These are phyloP conservation scores for Tachystola acroxantha DNA, from an alignment of 2,888 invertebrate species.

Conservation along the genomic window DNA sequence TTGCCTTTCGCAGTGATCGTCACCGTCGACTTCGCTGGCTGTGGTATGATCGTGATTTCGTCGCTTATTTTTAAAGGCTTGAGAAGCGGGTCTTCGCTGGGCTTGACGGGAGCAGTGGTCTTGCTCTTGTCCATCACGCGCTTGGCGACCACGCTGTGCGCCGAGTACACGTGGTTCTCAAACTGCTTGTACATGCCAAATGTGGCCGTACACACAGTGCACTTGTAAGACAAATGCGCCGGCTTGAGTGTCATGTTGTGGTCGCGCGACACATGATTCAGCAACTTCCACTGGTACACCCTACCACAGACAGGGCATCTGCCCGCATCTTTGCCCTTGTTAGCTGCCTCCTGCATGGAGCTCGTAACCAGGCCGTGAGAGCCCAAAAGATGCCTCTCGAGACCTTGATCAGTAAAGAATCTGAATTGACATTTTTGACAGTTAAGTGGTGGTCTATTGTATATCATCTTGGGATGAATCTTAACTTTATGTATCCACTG, in stretches of 20 bases:
- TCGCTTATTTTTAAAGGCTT: constrained; percentile 94
- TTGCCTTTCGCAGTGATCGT: constrained; percentile 70
- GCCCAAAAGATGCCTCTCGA: constrained; percentile 96
- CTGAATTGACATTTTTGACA: constrained; percentile 97
- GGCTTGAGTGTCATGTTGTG: constrained; percentile 96
- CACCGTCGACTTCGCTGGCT: constrained; percentile 81
- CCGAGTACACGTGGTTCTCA: constrained; percentile 96
- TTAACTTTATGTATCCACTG: constrained; percentile 99
- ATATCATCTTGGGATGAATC: constrained; percentile 97
- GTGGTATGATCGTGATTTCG: constrained; percentile 95
- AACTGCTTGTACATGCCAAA: constrained; percentile 98
- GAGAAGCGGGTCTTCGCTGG: constrained; percentile 80
- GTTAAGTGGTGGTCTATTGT: constrained; percentile 94
- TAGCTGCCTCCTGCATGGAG: constrained; percentile 97
- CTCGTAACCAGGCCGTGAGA: constrained; percentile 97
- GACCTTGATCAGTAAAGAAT: constrained; percentile 98
- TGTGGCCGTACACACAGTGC: constrained; percentile 96
- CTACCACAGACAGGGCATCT: constrained; percentile 96
- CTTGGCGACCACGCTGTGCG: constrained; percentile 94
- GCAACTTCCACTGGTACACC: constrained; percentile 88
- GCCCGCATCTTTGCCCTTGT: constrained; percentile 96
- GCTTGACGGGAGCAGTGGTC: constrained; percentile 40
- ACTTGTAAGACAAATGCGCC: constrained; percentile 95
- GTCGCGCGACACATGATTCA: constrained; percentile 95
- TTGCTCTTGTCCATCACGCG: constrained; percentile 89